Percentiles rank a stretch among this genome's conserved stretches.
Evolutionary conservation across 2,113 vertebrate species (phyloP).

Genomic region (Daphoenositta chrysoptera): DNA sequence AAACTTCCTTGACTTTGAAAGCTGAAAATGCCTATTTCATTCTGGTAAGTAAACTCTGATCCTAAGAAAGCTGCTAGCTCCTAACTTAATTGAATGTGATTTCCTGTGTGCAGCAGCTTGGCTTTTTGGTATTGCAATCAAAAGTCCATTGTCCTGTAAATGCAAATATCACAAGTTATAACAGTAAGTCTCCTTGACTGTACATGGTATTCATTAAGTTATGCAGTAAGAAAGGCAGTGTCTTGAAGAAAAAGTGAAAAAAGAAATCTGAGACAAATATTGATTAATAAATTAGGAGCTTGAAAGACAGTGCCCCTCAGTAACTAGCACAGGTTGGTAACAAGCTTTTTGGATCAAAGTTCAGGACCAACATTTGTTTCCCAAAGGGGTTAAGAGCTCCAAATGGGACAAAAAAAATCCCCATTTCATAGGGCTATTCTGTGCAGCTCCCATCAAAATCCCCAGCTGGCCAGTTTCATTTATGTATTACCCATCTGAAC

Average conservation of each 20-base stretch:
- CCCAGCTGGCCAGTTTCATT: background rate
- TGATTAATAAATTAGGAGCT: background rate
- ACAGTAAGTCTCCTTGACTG: background rate
- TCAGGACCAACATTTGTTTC: background rate
- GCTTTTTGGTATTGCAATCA: slow-evolving; percentile 6
- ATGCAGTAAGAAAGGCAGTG: slow-evolving; percentile 17
- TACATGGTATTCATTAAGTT: background rate
- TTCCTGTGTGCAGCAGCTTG: background rate
- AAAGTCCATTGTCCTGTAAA: background rate
- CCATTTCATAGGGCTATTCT: background rate
- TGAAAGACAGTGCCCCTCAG: background rate
- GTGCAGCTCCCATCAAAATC: background rate
- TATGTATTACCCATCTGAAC: background rate
- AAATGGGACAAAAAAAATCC: background rate
- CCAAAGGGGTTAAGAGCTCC: background rate
- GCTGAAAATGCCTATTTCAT: background rate
- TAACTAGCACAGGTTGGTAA: background rate
- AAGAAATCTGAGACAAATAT: background rate
- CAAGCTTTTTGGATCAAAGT: background rate
- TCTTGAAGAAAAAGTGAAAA: background rate
- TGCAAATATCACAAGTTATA: background rate
- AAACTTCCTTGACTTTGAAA: slow-evolving; percentile 39
- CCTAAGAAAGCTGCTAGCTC: background rate
- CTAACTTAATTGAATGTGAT: background rate
- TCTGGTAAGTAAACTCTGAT: background rate